Conservation (phyloP, 2,888 invertebrate species). For the Andrena flavipes region DNA sequence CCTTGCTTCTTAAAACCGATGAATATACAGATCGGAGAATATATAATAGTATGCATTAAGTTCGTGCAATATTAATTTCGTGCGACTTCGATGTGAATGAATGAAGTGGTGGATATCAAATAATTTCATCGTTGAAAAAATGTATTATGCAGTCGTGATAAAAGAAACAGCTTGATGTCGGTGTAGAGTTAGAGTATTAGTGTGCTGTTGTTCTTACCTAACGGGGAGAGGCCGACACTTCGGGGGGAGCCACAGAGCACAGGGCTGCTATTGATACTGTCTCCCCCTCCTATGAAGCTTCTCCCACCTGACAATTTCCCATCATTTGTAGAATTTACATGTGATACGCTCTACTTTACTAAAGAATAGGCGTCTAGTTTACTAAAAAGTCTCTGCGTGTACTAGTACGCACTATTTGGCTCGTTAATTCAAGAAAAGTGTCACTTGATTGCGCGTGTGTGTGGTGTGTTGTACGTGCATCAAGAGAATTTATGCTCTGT, state of each 20-base stretch:
- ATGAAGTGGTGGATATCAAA: slow-evolving; percentile 13
- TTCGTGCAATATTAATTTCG: slow-evolving; percentile 60
- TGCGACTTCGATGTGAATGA: slow-evolving; percentile 52
- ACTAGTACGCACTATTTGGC: slow-evolving; percentile 25
- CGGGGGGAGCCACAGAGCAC: slow-evolving; percentile 86
- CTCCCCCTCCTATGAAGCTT: slow-evolving; percentile 84
- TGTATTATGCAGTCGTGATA: slow-evolving; percentile 22
- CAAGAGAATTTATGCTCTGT: slow-evolving; percentile 23
- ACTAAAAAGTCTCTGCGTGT: slow-evolving; percentile 21
- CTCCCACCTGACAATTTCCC: slow-evolving; percentile 82
- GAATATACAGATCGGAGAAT: slow-evolving; percentile 26
- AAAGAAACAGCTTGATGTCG: slow-evolving; percentile 20
- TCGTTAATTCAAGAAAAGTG: background rate
- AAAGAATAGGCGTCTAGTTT: background rate
- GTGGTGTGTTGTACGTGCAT: slow-evolving; percentile 50
- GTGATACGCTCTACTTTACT: slow-evolving; percentile 56
- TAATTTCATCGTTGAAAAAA: slow-evolving; percentile 8
- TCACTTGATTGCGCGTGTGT: slow-evolving; percentile 8
- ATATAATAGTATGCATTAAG: slow-evolving; percentile 33
- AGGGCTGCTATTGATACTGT: slow-evolving; percentile 86
- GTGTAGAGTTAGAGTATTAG: slow-evolving; percentile 54
- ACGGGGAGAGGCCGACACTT: slow-evolving; percentile 86
- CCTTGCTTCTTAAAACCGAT: slow-evolving; percentile 42
- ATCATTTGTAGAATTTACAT: slow-evolving; percentile 73
- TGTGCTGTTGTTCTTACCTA: slow-evolving; percentile 84